Evolutionary conservation across 2,888 invertebrate genomes (phyloP).

Genomic region (Eupeodes latifasciatus): DNA sequence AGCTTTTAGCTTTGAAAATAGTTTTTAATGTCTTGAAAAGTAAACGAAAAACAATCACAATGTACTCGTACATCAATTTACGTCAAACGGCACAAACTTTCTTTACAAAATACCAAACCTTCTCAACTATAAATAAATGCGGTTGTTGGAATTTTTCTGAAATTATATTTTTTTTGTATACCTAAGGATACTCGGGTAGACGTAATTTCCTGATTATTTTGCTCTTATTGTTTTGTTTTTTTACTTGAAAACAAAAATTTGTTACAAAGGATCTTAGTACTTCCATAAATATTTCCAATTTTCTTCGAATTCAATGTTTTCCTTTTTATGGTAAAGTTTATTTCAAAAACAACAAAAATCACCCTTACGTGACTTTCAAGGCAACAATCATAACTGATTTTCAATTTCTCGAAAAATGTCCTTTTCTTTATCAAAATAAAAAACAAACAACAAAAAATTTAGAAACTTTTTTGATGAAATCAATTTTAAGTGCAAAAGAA

Average conservation of each 20-base stretch:
- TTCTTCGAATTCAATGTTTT: slow-evolving; percentile 9
- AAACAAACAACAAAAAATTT: neutral
- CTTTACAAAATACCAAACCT: neutral
- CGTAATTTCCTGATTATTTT: neutral
- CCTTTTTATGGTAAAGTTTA: neutral
- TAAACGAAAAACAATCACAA: too few relatives aligned
- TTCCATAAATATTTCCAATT: neutral
- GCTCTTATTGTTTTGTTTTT: neutral
- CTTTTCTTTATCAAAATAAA: neutral
- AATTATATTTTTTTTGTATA: neutral
- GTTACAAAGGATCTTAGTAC: neutral
- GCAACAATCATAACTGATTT: slow-evolving; percentile 18
- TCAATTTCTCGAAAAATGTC: slow-evolving; percentile 4
- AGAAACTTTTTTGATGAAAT: slow-evolving; percentile 22
- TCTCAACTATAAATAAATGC: neutral
- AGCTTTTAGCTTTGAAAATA: too few relatives aligned
- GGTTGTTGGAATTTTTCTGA: neutral
- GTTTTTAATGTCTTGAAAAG: too few relatives aligned
- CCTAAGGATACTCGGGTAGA: neutral
- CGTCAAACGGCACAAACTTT: too few relatives aligned
- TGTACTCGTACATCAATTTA: too few relatives aligned
- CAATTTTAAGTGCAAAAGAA: slow-evolving; percentile 25
- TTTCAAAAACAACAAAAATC: neutral
- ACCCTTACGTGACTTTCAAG: slow-evolving; percentile 24
- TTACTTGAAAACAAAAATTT: neutral